Evolutionary conservation across 2,113 vertebrate species (phyloP).

Genomic region (Seriola quinqueradiata): DNA sequence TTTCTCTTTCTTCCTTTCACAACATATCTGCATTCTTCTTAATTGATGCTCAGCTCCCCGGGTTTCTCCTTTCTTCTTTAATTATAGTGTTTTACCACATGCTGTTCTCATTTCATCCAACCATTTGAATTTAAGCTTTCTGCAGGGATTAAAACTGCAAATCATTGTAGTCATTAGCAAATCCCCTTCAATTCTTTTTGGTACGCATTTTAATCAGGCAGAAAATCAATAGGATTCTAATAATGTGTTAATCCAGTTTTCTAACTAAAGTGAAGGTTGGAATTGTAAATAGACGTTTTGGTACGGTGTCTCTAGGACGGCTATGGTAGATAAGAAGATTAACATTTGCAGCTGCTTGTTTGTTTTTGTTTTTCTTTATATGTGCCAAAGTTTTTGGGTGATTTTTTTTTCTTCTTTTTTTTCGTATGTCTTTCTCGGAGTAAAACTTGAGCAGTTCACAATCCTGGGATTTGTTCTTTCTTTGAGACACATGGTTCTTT

Average conservation of each 20-base stretch:
- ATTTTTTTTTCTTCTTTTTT: not conserved
- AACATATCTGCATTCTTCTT: constrained; percentile 38
- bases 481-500: constrained; percentile 24
- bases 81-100: constrained; percentile 64
- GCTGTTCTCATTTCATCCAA: constrained; percentile 54
- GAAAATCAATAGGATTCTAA: constrained; percentile 58
- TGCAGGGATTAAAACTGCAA: constrained; percentile 52
- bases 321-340: constrained; percentile 45
- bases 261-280: constrained; percentile 21
- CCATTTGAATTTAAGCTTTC: constrained; percentile 57
- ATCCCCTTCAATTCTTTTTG: constrained; percentile 50
- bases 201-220: constrained; percentile 51
- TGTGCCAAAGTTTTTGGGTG: not conserved
- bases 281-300: constrained; percentile 32
- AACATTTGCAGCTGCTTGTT: constrained; percentile 32
- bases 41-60: constrained; percentile 42
- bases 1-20: constrained; percentile 21
- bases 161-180: constrained; percentile 61
- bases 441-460: constrained; percentile 14
- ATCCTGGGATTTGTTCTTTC: constrained; percentile 20
- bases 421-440: not conserved
- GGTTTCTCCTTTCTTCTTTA: constrained; percentile 54
- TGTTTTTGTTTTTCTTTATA: constrained; percentile 6
- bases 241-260: constrained; percentile 48
- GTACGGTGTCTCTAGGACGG: constrained; percentile 4